Evolutionary conservation across 2,888 invertebrate species (phyloP).

Genomic region (Drosophila fulvimacula): DNA sequence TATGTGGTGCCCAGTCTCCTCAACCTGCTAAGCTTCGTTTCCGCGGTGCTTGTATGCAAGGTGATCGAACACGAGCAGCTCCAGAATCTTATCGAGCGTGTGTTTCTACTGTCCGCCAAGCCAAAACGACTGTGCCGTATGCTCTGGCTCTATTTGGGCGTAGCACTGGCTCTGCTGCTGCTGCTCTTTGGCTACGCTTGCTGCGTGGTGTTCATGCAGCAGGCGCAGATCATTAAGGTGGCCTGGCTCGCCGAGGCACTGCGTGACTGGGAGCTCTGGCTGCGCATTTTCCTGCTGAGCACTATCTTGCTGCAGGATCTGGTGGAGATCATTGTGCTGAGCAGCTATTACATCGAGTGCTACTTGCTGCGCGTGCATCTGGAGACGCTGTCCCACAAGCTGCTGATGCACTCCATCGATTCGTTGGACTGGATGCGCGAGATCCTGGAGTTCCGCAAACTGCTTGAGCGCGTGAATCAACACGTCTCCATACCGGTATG

Average conservation of each 20-base stretch:
- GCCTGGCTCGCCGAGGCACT: slow-evolving; percentile 68
- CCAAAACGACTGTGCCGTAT: slow-evolving; percentile 89
- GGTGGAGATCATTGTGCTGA: slow-evolving; percentile 92
- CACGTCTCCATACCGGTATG: slow-evolving; percentile 91
- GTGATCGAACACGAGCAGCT: slow-evolving; percentile 92
- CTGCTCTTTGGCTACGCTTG: slow-evolving; percentile 88
- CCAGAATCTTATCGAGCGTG: slow-evolving; percentile 93
- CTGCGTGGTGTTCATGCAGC: slow-evolving; percentile 76
- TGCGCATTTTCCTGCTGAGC: slow-evolving; percentile 86
- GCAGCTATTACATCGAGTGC: slow-evolving; percentile 93
- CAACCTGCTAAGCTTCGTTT: slow-evolving; percentile 90
- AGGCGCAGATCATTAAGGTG: slow-evolving; percentile 69
- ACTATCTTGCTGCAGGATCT: slow-evolving; percentile 92
- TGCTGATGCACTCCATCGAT: slow-evolving; percentile 90
- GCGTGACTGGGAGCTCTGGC: slow-evolving; percentile 63
- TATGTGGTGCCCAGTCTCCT: slow-evolving; percentile 90
- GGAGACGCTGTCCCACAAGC: slow-evolving; percentile 89
- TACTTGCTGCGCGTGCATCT: slow-evolving; percentile 91
- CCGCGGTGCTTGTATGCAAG: slow-evolving; percentile 90
- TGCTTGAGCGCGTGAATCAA: slow-evolving; percentile 91
- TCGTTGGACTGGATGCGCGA: slow-evolving; percentile 93
- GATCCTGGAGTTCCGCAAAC: slow-evolving; percentile 91
- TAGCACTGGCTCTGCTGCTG: slow-evolving; percentile 90
- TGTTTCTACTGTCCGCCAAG: slow-evolving; percentile 89
- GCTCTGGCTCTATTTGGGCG: slow-evolving; percentile 90